Evolutionary conservation across 2,888 invertebrate species (phyloP).

Genomic region (Polyommatus icarus): DNA sequence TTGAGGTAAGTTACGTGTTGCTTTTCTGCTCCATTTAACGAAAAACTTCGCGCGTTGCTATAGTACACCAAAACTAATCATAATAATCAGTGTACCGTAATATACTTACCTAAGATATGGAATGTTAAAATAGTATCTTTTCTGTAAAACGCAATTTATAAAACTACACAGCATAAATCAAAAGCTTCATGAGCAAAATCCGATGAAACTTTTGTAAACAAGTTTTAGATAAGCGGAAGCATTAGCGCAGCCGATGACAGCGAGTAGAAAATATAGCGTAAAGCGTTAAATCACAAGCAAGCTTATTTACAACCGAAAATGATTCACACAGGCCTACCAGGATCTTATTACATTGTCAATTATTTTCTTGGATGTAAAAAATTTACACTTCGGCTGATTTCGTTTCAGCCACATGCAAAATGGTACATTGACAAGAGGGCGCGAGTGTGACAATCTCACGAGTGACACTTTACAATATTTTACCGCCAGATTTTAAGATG

Average conservation of each 20-base stretch:
- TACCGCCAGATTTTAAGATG: too few relatives aligned
- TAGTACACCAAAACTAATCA: too few relatives aligned
- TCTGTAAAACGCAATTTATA: background rate
- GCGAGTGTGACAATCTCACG: too few relatives aligned
- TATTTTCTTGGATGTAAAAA: too few relatives aligned
- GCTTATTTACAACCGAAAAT: background rate
- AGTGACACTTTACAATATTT: too few relatives aligned
- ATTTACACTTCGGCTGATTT: too few relatives aligned
- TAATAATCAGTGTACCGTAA: too few relatives aligned
- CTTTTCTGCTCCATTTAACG: background rate
- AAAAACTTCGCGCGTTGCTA: too few relatives aligned
- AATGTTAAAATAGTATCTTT: background rate
- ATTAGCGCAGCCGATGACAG: conserved; percentile 75
- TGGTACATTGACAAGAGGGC: too few relatives aligned
- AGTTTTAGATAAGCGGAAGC: conserved; percentile 63
- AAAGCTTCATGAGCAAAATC: background rate
- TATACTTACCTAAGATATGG: background rate
- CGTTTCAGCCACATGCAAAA: too few relatives aligned
- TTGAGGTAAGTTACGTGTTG: background rate
- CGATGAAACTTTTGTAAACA: background rate
- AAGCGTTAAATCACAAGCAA: conserved; percentile 57
- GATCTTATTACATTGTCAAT: background rate
- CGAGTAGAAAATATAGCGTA: conserved; percentile 68
- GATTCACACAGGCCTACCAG: background rate
- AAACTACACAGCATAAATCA: background rate